Conservation (phyloP, 1,140 invertebrate species). For the Macrosteles quadrilineatus region DNA sequence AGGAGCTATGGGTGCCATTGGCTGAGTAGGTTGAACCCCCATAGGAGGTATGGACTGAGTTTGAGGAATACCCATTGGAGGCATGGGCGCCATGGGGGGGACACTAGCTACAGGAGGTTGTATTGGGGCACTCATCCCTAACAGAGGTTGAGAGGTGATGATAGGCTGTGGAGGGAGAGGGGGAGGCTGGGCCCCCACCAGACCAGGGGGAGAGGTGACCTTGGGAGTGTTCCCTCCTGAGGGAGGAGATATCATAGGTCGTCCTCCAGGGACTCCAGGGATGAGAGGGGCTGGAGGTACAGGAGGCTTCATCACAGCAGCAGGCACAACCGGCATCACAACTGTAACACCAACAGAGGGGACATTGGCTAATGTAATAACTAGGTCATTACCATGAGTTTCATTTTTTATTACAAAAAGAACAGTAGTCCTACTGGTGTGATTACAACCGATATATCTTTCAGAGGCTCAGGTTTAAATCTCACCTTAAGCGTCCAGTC, state of each 20-base stretch:
- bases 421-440: no score
- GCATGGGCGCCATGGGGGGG: conserved; percentile 43
- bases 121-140: conserved; percentile 26
- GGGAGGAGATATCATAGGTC: conserved; percentile 31
- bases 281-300: conserved; percentile 45
- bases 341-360: no score
- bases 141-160: conserved; percentile 31
- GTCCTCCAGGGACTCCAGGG: conserved; percentile 28
- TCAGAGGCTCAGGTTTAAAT: no score
- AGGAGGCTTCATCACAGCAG: conserved; percentile 37
- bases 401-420: no score
- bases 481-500: no score
- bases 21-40: conserved; percentile 17
- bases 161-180: conserved; percentile 29
- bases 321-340: conserved; percentile 35
- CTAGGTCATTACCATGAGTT: no score
- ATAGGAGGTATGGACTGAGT: conserved; percentile 40
- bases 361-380: no score
- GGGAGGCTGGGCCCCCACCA: conserved; percentile 9
- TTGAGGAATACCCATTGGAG: conserved; percentile 33
- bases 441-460: no score
- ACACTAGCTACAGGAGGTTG: conserved; percentile 35
- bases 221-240: conserved; percentile 29
- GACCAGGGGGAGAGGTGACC: conserved; percentile 12
- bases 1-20: not conserved